Evolutionary conservation across 2,113 vertebrate genomes (phyloP), one percentile per base, ranked within the genome.

Genomic region (Haemorhous mexicanus): DNA sequence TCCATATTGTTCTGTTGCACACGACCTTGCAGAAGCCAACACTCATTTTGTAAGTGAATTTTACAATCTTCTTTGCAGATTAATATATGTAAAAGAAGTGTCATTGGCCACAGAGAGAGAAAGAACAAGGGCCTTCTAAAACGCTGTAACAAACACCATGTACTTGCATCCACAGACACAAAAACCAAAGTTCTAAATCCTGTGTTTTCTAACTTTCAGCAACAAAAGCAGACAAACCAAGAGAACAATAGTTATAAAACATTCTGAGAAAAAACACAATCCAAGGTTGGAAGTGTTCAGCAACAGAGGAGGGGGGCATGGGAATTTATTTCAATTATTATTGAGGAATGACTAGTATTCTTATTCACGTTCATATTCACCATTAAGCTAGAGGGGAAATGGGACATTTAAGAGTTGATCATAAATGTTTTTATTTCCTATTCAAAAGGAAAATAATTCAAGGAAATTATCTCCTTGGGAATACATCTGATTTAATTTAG

Each of bases 371-470:
- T 96, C 93, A 93, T 87, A 64, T 92, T 96, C 94, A 95, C 87
- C 77, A 92, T 94, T 94, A 91, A 94, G 96, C 95, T 87, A 94
- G 94, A 95, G 94, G 92, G 89, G 63, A 91, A 94, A 96, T 15
- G 52, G 59, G 93, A 96, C 91, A 95, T 95, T 97, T 95, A 96
- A 91, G 75, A 83, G 89, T 74, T 93, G 96, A 97, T 96, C 96
- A 97, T 95, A 97, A 96, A 97, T 95, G 81, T 96, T 96, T 97
- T 96, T 96, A 96, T 96, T 96, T 96, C 93, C 96, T 88, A 96
- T 96, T 97, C 93, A 97, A 96, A 96, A 95, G 89, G 81, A 91
- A 96, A 95, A 94, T 96, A 96, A 96, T 96, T 94, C 95, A 96
- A 93, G 69, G 69, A 94, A 95, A 96, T 96, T 89, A 94, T 91